Conservation (phyloP, 2,113 vertebrate genomes). For the Manacus vitellinus region DNA sequence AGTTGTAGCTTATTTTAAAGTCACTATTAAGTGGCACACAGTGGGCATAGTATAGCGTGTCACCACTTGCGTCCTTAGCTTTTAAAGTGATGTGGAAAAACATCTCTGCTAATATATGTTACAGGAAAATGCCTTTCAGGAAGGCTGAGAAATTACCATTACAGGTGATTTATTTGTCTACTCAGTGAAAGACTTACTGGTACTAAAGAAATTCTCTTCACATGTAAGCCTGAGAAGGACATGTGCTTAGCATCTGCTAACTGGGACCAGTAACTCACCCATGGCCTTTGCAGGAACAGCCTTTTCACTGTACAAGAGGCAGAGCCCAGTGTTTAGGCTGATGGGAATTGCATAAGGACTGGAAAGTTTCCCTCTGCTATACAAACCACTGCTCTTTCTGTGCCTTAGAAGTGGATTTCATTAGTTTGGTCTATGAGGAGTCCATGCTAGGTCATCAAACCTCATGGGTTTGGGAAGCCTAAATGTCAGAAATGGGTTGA, state of each 20-base stretch:
- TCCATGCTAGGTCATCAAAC: neutral
- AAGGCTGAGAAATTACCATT: neutral
- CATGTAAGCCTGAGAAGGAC: neutral
- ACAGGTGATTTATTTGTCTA: neutral
- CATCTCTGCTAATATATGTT: neutral
- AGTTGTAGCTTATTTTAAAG: neutral
- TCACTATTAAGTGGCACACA: neutral
- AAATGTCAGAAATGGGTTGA: neutral
- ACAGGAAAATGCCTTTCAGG: neutral
- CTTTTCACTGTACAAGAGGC: neutral
- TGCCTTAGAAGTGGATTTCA: neutral
- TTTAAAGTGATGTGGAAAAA: neutral
- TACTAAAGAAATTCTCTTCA: neutral
- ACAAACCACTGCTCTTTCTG: neutral
- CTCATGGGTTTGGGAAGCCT: neutral
- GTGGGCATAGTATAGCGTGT: neutral
- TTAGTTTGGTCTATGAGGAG: neutral
- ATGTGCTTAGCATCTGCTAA: accelerated
- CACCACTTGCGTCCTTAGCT: neutral
- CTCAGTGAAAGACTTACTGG: neutral
- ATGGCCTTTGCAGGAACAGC: accelerated
- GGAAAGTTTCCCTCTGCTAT: neutral
- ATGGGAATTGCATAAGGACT: neutral
- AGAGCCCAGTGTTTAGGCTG: neutral
- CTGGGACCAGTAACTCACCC: neutral